Evolutionary conservation across 2,113 vertebrate genomes (phyloP).

Genomic region (Anoplopoma fimbria): DNA sequence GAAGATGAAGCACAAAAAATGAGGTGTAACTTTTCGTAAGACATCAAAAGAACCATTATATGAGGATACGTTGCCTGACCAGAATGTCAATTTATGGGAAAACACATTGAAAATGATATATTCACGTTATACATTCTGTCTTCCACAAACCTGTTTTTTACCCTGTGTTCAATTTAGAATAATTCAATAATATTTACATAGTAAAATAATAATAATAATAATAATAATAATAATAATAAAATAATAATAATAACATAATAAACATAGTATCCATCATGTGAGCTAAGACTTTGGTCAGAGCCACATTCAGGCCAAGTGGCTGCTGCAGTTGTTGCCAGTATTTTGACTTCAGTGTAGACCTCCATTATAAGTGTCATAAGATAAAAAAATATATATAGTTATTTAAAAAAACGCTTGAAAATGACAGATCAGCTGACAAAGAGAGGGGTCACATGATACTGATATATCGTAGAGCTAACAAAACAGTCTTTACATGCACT

Average conservation of each 20-base stretch:
- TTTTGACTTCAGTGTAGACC: background rate
- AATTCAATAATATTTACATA: background rate
- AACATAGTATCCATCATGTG: background rate
- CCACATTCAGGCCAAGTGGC: background rate
- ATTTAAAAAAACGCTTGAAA: no score
- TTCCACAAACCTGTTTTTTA: background rate
- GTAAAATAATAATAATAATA: no score
- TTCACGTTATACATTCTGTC: background rate
- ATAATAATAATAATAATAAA: no score
- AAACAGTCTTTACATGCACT: no score
- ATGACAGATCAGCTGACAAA: no score
- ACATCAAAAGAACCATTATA: no score
- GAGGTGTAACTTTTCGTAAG: no score
- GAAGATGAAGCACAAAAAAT: no score
- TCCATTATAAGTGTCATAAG: background rate
- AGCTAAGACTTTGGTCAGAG: background rate
- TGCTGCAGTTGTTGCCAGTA: background rate
- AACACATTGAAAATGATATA: background rate
- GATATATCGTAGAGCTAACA: no score
- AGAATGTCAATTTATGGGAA: background rate
- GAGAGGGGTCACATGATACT: no score
- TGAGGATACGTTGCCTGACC: no score
- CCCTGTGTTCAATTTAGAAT: background rate
- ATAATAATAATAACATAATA: background rate
- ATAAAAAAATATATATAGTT: background rate